These are phyloP conservation scores for Cyphomyrus plagiostoma DNA, from an alignment of 2,113 vertebrate genomes.

Conservation along the genomic window DNA sequence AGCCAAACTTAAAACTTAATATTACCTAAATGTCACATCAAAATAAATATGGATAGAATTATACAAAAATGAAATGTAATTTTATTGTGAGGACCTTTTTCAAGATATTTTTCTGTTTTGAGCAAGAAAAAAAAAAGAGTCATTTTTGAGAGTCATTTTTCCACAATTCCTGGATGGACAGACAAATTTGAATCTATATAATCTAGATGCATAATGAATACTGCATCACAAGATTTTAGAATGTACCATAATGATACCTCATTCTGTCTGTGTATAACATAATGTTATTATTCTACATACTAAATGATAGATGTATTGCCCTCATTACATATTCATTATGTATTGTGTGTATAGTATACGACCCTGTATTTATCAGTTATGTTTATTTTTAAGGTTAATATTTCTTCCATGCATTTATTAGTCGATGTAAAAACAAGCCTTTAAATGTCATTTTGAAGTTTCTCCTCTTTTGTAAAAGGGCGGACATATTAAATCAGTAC, in stretches of 20 bases:
- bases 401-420: background rate
- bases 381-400: background rate
- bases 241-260: background rate
- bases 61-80: background rate
- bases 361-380: background rate
- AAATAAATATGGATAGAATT: background rate
- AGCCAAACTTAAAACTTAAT: slow-evolving; percentile 6
- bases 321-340: background rate
- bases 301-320: background rate
- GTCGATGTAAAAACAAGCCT: background rate
- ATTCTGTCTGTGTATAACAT: background rate
- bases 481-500: background rate
- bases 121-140: background rate
- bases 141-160: background rate
- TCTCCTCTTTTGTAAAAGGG: slow-evolving; percentile 6
- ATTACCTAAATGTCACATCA: background rate
- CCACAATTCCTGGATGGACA: background rate
- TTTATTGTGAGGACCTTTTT: background rate
- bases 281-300: background rate
- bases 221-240: background rate
- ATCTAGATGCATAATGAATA: background rate
- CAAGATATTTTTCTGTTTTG: background rate
- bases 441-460: background rate
- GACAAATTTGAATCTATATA: background rate
- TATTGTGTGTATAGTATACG: background rate